Evolutionary conservation across 2,113 vertebrate genomes (phyloP).

Genomic region (Bubo blakistoni): DNA sequence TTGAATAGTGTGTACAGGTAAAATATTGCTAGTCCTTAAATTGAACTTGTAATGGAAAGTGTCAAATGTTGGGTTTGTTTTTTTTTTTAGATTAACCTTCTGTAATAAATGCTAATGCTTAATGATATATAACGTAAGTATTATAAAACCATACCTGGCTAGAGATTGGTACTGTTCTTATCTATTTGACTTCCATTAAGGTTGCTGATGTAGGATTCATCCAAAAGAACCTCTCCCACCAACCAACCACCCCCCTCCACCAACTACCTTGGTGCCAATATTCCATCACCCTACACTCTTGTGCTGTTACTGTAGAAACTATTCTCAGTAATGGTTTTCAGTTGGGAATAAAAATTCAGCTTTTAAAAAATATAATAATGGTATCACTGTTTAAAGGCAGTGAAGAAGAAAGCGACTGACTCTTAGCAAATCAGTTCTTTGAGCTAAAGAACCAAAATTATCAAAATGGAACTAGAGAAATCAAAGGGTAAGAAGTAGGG

Average conservation of each 20-base stretch:
- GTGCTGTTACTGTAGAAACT: background rate
- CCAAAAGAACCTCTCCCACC: background rate
- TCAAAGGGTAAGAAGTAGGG: background rate
- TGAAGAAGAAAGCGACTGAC: background rate
- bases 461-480: background rate
- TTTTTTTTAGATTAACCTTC: background rate
- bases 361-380: background rate
- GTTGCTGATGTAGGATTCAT: background rate
- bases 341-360: background rate
- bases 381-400: background rate
- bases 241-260: background rate
- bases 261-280: background rate
- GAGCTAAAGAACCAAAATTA: background rate
- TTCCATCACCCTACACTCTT: background rate
- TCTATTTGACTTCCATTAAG: background rate
- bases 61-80: background rate
- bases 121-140: background rate
- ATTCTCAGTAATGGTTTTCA: background rate
- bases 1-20: background rate
- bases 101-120: background rate
- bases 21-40: background rate
- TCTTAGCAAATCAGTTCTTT: background rate
- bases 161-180: background rate
- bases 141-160: background rate
- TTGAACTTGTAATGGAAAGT: background rate